phyloP scores from a whole-genome alignment of 2,797 vertebrate genomes.

The Cheirogaleus major region DNA sequence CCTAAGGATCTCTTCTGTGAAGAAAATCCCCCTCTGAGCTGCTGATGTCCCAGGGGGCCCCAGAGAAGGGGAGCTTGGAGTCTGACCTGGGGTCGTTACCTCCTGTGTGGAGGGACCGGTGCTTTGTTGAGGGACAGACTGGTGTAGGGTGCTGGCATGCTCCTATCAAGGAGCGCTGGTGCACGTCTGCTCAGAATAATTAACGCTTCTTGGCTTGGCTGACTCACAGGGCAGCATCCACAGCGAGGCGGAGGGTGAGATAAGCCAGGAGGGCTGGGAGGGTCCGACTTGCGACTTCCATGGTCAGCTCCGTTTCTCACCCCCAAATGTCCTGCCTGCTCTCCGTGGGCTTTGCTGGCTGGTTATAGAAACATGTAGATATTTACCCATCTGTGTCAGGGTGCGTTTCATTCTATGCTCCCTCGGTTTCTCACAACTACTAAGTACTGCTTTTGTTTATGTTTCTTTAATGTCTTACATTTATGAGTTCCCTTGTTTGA shows the following conservation, averaged over 20 bases:
- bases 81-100: background rate
- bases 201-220: background rate
- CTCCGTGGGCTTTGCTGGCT: background rate
- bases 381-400: background rate
- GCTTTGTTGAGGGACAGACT: background rate
- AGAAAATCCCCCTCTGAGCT: background rate
- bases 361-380: background rate
- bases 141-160: background rate
- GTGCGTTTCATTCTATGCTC: background rate
- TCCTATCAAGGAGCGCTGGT: background rate
- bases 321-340: background rate
- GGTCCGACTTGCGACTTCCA: background rate
- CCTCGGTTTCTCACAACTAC: background rate
- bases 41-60: background rate
- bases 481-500: background rate
- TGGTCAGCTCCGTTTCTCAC: background rate
- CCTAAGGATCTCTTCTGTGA: background rate
- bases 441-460: background rate
- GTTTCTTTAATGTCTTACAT: background rate
- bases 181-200: slow-evolving; percentile 51
- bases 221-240: slow-evolving; percentile 21
- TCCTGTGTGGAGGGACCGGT: background rate
- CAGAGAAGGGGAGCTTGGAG: background rate
- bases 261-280: background rate
- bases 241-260: background rate